Percentiles rank a stretch among this genome's conserved stretches.
phyloP scores from a whole-genome alignment of 2,888 invertebrate genomes.

The Noctua fimbriata region DNA sequence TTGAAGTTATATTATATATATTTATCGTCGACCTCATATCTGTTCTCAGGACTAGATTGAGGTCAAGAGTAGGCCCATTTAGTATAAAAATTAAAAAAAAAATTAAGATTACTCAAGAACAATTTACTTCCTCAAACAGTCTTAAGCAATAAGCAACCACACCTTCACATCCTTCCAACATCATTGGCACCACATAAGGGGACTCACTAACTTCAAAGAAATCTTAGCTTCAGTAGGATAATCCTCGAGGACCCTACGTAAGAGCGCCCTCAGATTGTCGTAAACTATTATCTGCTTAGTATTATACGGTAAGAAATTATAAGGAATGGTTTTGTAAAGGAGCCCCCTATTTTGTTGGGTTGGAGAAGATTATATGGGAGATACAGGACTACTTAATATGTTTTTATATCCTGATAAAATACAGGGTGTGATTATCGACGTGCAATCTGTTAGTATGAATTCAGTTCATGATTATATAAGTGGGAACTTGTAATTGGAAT shows the following conservation, averaged over 20 bases:
- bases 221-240: conserved; percentile 70
- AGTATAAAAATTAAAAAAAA: too few species aligned
- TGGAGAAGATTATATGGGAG: conserved; percentile 35
- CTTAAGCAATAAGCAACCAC: neutral
- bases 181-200: conserved; percentile 48
- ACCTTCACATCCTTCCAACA: conserved; percentile 39
- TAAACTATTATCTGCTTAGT: conserved; percentile 45
- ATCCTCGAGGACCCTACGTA: conserved; percentile 66
- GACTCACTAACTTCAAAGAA: conserved; percentile 70
- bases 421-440: too few species aligned
- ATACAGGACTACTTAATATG: neutral
- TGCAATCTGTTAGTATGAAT: too few species aligned
- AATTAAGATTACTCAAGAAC: neutral
- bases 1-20: too few species aligned
- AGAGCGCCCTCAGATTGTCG: conserved; percentile 50
- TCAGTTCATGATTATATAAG: too few species aligned
- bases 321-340: conserved; percentile 38
- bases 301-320: conserved; percentile 36
- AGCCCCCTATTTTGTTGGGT: conserved; percentile 13
- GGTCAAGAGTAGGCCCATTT: too few species aligned
- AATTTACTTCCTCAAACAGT: neutral
- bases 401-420: neutral
- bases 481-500: too few species aligned
- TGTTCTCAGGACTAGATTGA: too few species aligned
- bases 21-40: too few species aligned